These are phyloP conservation scores for Ictidomys tridecemlineatus DNA, from an alignment of 2,113 vertebrate genomes.

Conservation along the genomic window DNA sequence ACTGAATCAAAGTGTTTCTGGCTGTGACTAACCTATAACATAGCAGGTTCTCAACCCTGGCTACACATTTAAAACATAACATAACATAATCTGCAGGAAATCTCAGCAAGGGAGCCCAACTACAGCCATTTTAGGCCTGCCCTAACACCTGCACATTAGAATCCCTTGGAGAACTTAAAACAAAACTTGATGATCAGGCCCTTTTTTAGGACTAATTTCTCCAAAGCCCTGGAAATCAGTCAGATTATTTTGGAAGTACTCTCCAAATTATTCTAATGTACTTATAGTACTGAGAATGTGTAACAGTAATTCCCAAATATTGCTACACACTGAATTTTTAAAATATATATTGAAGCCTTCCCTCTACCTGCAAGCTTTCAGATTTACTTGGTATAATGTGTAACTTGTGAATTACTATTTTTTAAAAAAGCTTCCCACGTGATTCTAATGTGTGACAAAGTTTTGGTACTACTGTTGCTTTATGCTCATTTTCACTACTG, in stretches of 20 bases:
- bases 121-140: too few species aligned
- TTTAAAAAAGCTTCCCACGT: neutral
- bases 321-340: neutral
- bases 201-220: neutral
- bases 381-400: neutral
- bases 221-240: neutral
- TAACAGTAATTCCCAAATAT: neutral
- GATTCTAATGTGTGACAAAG: neutral
- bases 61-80: too few species aligned
- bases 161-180: neutral
- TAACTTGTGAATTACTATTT: neutral
- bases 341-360: neutral
- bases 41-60: too few species aligned
- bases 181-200: neutral
- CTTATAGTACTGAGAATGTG: neutral
- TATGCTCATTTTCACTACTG: neutral
- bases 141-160: neutral
- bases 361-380: neutral
- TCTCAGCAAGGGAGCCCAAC: too few species aligned
- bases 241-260: neutral
- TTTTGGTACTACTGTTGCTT: neutral
- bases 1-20: too few species aligned
- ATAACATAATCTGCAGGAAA: too few species aligned
- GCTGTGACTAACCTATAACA: too few species aligned
- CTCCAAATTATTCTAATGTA: neutral